Evolutionary conservation across 92 coral and sea anemone genomes (phyloP).

Genomic region (Actinostola sp.): DNA sequence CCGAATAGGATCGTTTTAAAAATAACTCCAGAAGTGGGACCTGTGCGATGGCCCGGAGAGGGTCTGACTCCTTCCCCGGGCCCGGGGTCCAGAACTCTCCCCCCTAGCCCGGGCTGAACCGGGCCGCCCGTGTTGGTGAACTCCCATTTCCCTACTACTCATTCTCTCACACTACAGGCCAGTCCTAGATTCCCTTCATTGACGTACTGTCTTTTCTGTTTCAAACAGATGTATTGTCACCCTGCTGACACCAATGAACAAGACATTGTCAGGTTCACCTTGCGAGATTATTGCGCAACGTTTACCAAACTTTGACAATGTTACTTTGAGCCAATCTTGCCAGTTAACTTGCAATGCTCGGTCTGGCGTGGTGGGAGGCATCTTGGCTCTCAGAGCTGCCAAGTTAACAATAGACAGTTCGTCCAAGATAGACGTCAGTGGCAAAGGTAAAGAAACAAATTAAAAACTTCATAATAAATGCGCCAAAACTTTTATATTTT

Average conservation of each 20-base stretch:
- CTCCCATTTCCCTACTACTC: too few relatives aligned
- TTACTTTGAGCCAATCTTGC: constrained; percentile 51
- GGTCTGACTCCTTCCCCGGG: too few relatives aligned
- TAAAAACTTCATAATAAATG: too few relatives aligned
- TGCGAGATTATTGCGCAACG: constrained; percentile 53
- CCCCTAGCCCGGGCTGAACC: too few relatives aligned
- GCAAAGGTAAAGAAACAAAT: constrained; percentile 54
- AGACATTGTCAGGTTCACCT: constrained; percentile 4
- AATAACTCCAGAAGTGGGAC: too few relatives aligned
- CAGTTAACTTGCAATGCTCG: constrained; percentile 31
- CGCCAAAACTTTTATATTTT: too few relatives aligned
- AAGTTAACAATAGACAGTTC: constrained; percentile 53
- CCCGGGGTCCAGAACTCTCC: too few relatives aligned
- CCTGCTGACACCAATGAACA: constrained; percentile 10
- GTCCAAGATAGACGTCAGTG: constrained; percentile 41
- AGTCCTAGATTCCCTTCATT: background rate
- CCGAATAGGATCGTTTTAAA: too few relatives aligned
- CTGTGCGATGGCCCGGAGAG: too few relatives aligned
- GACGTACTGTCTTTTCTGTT: background rate
- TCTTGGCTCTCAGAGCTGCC: constrained; percentile 57
- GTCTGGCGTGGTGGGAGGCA: constrained; percentile 52
- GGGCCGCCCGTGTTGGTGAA: too few relatives aligned
- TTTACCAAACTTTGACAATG: constrained; percentile 36
- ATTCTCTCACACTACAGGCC: too few relatives aligned
- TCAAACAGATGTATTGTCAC: constrained; percentile 38